These are phyloP conservation scores for Lepidochitona cinerea DNA, from an alignment of 2,888 invertebrate genomes.

Conservation along the genomic window DNA sequence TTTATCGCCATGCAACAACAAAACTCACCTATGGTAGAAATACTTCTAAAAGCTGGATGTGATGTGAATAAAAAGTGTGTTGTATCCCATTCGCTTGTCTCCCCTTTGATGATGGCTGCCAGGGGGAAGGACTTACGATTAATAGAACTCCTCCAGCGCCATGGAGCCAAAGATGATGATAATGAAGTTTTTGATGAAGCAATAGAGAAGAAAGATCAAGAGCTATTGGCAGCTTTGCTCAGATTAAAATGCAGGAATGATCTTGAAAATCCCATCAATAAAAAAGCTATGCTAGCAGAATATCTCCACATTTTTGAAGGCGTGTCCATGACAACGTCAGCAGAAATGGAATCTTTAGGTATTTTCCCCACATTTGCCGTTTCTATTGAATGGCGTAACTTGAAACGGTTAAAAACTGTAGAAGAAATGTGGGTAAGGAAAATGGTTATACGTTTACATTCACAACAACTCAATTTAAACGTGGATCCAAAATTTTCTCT, in stretches of 20 bases:
- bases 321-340: slow-evolving; percentile 61
- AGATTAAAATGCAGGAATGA: slow-evolving; percentile 86
- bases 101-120: slow-evolving; percentile 79
- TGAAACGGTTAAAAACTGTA: slow-evolving; percentile 79
- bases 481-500: slow-evolving; percentile 78
- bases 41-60: slow-evolving; percentile 84
- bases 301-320: slow-evolving; percentile 73
- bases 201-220: slow-evolving; percentile 81
- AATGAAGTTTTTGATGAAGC: slow-evolving; percentile 86
- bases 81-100: slow-evolving; percentile 50
- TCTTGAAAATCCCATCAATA: slow-evolving; percentile 93
- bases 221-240: slow-evolving; percentile 80
- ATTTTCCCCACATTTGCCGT: slow-evolving; percentile 75
- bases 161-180: slow-evolving; percentile 89
- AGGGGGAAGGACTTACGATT: slow-evolving; percentile 79
- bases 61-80: slow-evolving; percentile 82
- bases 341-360: slow-evolving; percentile 35
- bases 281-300: slow-evolving; percentile 83
- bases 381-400: slow-evolving; percentile 87
- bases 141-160: slow-evolving; percentile 83
- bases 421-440: slow-evolving; percentile 85
- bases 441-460: slow-evolving; percentile 88
- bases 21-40: slow-evolving; percentile 79
- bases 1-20: slow-evolving; percentile 54
- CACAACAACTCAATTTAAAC: slow-evolving; percentile 78